These are phyloP conservation scores for Enteromius mattozi DNA, from an alignment of 2,797 vertebrate genomes.

Conservation along the genomic window DNA sequence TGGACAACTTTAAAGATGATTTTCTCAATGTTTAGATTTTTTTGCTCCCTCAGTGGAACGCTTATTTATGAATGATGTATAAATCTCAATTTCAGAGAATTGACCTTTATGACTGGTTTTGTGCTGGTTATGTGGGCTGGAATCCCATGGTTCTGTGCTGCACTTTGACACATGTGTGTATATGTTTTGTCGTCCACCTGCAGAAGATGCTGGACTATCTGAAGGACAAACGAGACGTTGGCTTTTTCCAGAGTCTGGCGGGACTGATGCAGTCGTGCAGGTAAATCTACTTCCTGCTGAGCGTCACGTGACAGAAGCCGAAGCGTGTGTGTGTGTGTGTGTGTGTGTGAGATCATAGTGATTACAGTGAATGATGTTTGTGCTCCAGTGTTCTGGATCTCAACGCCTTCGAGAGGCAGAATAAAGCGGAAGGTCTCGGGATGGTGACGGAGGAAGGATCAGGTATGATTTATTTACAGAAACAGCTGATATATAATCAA, in stretches of 20 bases:
- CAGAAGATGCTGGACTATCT: slow-evolving; percentile 98
- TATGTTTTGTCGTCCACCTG: slow-evolving; percentile 59
- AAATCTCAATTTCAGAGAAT: no score
- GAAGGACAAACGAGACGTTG: slow-evolving; percentile 96
- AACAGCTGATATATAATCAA: background rate
- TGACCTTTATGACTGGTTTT: no score
- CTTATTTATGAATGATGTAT: no score
- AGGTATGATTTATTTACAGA: slow-evolving; percentile 76
- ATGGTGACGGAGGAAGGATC: slow-evolving; percentile 98
- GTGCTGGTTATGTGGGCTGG: background rate
- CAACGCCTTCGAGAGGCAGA: slow-evolving; percentile 95
- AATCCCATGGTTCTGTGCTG: background rate
- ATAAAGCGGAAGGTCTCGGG: slow-evolving; percentile 96
- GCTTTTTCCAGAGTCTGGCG: slow-evolving; percentile 94
- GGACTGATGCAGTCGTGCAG: slow-evolving; percentile 97
- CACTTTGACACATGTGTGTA: background rate
- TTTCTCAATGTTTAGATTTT: no score
- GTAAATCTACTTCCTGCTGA: slow-evolving; percentile 65
- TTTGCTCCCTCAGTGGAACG: no score
- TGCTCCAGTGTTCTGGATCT: slow-evolving; percentile 90
- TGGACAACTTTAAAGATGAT: no score
- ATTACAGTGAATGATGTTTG: background rate
- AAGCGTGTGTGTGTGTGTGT: background rate
- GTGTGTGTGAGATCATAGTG: background rate
- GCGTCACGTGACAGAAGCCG: background rate